Base-by-base conservation (phyloP, 2,797 vertebrate species). In the Mallotus villosus region DNA sequence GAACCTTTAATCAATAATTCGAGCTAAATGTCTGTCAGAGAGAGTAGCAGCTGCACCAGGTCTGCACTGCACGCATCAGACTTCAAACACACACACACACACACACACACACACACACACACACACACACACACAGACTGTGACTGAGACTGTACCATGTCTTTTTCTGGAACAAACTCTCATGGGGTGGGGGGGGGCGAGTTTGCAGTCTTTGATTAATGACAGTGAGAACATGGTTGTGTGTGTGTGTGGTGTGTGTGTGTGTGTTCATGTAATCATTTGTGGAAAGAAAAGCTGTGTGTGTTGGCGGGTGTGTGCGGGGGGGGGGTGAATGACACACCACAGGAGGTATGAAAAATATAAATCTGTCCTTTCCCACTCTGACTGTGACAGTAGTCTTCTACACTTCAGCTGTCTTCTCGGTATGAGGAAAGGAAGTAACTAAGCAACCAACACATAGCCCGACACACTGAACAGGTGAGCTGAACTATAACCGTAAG, bases 391-490 rank as follows among this genome's bases (percentile, higher is more conserved):
- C 59, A 24, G 4, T 61, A 24, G 4, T 61, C 12, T 2, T 25
- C 59, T 61, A 24, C 4, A 21, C 3, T 11, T 25, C 14, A 22
- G 58, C 58, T 60, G 21, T 60, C 58, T 1, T 9, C n/a, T 60
- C 9, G 11, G 58, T 60, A 11, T 22, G 21, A 60, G 22, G 3
- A 11, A 22, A 60, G 22, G 58, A 60, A 21, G 22, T 51, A 51
- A 51, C 49, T 17, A 51, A 58, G 53, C 34, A 51, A 58, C 49
- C 27, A 55, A 69, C 59, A 63, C 69, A 55, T 29, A 53, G 46
- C 32, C 73, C 55, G 19, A 63, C 16, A 57, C 32, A 14, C 22
- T 53, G 49, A 51, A 49, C 22, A 16, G 5, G 11, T 8, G 14
- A 17, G 17, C 64, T 67, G 46, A 55, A 55, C 19, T 17, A n/a